Evolutionary conservation across 1,140 invertebrate species (phyloP).

Genomic region (Cherax destructor): DNA sequence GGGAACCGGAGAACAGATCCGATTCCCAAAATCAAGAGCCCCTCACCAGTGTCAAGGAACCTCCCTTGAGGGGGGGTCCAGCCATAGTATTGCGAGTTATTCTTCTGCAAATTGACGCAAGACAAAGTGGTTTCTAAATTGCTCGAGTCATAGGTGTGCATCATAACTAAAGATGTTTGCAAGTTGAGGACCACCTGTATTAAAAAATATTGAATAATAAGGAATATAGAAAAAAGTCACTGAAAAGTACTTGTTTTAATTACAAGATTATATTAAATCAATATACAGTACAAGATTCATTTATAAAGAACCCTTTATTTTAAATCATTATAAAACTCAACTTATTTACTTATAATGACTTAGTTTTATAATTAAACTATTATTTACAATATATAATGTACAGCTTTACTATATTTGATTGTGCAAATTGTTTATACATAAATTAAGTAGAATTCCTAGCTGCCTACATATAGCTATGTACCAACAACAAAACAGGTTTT

Average conservation of each 20-base stretch:
- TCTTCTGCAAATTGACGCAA: no score
- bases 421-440: slow-evolving; percentile 56
- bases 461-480: slow-evolving; percentile 66
- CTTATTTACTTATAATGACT: slow-evolving; percentile 59
- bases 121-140: no score
- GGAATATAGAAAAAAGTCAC: not conserved
- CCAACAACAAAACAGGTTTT: slow-evolving; percentile 40
- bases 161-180: no score
- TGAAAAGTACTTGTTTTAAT: slow-evolving; percentile 56
- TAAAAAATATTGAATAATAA: no score
- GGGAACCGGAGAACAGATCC: no score
- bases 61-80: no score
- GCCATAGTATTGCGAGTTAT: no score
- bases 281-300: slow-evolving; percentile 68
- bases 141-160: no score
- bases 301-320: slow-evolving; percentile 46
- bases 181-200: no score
- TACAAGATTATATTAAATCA: slow-evolving; percentile 64
- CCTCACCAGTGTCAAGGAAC: no score
- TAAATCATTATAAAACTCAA: slow-evolving; percentile 46
- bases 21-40: no score
- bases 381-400: slow-evolving; percentile 68
- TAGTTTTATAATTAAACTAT: slow-evolving; percentile 47
- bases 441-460: slow-evolving; percentile 60
- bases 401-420: slow-evolving; percentile 59